A percentile compares a stretch with the other conserved stretches of the same genome.
Evolutionary conservation across 2,797 vertebrate species (phyloP).

Genomic region (Sternotherus odoratus): DNA sequence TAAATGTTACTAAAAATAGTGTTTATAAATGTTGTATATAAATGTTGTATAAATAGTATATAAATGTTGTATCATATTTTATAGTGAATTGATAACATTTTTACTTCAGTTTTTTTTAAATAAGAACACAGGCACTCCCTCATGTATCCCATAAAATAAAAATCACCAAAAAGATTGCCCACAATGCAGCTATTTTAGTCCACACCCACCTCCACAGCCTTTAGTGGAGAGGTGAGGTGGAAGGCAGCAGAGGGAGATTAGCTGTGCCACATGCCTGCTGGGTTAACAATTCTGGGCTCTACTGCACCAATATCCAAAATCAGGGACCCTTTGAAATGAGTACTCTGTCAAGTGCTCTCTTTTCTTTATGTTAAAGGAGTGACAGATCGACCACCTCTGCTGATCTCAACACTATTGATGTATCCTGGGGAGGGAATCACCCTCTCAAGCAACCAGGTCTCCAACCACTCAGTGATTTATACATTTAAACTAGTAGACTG

Average conservation of each 20-base stretch:
- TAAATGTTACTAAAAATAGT: no score
- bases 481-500: background rate
- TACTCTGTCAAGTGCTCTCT: background rate
- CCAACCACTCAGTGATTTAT: background rate
- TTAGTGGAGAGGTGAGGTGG: background rate
- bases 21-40: no score
- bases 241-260: no score
- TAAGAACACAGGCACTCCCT: background rate
- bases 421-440: background rate
- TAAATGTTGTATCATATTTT: background rate
- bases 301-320: background rate
- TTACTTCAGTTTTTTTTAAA: background rate
- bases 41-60: no score
- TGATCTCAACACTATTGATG: background rate
- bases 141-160: background rate
- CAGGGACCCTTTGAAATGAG: background rate
- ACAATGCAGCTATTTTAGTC: background rate
- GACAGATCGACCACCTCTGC: background rate
- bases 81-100: background rate
- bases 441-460: background rate
- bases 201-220: background rate
- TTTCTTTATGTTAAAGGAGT: background rate
- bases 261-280: background rate
- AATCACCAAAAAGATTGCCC: background rate
- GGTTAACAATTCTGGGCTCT: background rate